phyloP scores from a whole-genome alignment of 2,797 vertebrate genomes.

The Myotis vivesi region DNA sequence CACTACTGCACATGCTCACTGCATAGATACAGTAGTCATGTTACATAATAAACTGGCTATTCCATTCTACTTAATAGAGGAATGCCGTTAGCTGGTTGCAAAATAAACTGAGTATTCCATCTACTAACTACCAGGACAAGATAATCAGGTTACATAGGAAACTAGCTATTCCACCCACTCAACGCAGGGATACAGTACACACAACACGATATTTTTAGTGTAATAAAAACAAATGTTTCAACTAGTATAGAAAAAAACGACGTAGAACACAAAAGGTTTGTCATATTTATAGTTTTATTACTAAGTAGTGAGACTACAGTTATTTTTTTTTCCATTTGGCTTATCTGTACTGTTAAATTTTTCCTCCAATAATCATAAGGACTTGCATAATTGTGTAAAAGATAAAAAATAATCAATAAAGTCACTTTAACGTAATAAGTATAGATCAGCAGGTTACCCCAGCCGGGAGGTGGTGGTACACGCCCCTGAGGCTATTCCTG shows the following conservation, averaged over 20 bases:
- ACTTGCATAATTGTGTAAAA: background rate
- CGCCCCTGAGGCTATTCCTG: background rate
- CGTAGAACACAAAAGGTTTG: background rate
- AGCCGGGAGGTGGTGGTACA: background rate
- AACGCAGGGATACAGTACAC: background rate
- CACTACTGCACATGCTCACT: background rate
- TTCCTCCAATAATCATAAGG: background rate
- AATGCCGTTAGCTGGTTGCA: background rate
- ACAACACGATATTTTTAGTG: background rate
- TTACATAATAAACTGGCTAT: background rate
- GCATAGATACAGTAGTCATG: background rate
- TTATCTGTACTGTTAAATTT: background rate
- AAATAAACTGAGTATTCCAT: background rate
- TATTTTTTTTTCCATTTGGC: background rate
- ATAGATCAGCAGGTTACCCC: background rate
- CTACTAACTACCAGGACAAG: background rate
- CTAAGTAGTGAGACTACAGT: background rate
- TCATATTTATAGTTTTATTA: background rate
- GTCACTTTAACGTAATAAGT: background rate
- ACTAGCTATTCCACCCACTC: background rate
- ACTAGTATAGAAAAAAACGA: background rate
- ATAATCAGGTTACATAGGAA: background rate
- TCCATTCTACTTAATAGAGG: background rate
- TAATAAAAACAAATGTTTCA: constrained; percentile 18
- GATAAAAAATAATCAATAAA: constrained; percentile 12